Evolutionary conservation across 2,113 vertebrate genomes (phyloP).

Genomic region (Rynchops niger): DNA sequence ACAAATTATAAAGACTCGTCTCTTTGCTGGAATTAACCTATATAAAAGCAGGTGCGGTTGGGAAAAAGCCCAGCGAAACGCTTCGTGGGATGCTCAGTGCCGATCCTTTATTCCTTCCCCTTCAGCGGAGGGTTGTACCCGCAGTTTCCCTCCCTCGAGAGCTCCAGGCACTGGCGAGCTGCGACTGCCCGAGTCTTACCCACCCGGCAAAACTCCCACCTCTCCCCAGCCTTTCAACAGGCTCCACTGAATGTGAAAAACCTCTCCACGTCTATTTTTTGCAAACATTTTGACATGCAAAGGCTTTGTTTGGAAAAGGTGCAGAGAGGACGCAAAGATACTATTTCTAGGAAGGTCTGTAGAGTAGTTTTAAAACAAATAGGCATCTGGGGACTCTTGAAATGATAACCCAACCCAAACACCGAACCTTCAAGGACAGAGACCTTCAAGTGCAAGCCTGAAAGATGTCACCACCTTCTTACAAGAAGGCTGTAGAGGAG

Average conservation of each 20-base stretch:
- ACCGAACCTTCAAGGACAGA: not conserved
- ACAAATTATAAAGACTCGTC: rapidly evolving
- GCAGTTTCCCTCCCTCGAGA: not conserved
- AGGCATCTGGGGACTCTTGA: not conserved
- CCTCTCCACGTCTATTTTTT: rapidly evolving
- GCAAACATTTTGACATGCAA: rapidly evolving
- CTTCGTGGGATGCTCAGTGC: rapidly evolving
- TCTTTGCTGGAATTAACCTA: not conserved
- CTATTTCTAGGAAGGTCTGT: not conserved
- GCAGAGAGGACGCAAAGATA: rapidly evolving
- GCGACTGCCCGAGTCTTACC: not conserved
- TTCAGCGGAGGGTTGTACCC: not conserved
- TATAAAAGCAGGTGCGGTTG: not conserved
- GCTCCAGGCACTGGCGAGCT: not conserved
- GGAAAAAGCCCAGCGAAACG: not conserved
- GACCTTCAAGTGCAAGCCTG: not conserved
- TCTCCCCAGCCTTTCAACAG: not conserved
- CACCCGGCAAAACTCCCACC: rapidly evolving
- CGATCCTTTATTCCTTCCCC: not conserved
- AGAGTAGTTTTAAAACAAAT: rapidly evolving
- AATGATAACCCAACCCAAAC: rapidly evolving
- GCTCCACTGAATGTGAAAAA: not conserved
- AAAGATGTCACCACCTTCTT: not conserved
- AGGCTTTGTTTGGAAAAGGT: not conserved
- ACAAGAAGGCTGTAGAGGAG: not conserved